Base-by-base conservation (phyloP, 35 echinoderm and acorn worm genomes). In the Heliocidaris tuberculata region DNA sequence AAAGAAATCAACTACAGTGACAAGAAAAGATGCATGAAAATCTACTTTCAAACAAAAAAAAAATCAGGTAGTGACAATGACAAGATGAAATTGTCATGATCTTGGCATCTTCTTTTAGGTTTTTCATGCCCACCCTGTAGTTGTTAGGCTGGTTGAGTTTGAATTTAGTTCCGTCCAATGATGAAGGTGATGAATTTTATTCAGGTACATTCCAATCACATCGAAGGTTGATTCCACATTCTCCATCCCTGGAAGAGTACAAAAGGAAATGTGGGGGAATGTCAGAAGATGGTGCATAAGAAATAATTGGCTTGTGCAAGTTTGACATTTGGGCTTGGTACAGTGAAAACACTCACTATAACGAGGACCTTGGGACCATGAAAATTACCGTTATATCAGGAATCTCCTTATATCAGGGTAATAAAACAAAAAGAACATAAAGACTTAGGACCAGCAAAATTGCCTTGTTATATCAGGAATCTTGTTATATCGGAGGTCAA, bases 221-320 rank as follows among this genome's bases (percentile, higher is more conserved):
- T 89, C 2, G 87, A 89, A 47, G 87, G 47, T 9, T 32, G 87
- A 32, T 89, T 89, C 87, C 87, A 89, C 87, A 89, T 89, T 48
- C 87, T 47, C 87, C 87, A 89, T 8, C 31, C 47, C 87, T 89
- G 32, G 4, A 24, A 24, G 21, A 70, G 17, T 78, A 19, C 21
- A 6, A 78, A n/a, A 0, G 27, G 17, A 78, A 78, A 56, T n/a
- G n/a, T n/a, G 52, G 52, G 15, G 52, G 52, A 15, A 56, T 56
- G 52, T 56, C 11, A 56, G 52, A 15, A 56, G 11, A 56, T 11
- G 52, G 52, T 56, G 50, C 12, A 52, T 52, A 7, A 52, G 35
- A 42, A 42, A 42, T 42, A 42, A 42, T n/a, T n/a, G n/a, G n/a
- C n/a, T n/a, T n/a, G n/a, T n/a, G n/a, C n/a, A n/a, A n/a, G n/a